A percentile compares a stretch with the other conserved stretches of the same genome.
phyloP scores from a whole-genome alignment of 2,113 vertebrate genomes.

The Ameiurus melas region DNA sequence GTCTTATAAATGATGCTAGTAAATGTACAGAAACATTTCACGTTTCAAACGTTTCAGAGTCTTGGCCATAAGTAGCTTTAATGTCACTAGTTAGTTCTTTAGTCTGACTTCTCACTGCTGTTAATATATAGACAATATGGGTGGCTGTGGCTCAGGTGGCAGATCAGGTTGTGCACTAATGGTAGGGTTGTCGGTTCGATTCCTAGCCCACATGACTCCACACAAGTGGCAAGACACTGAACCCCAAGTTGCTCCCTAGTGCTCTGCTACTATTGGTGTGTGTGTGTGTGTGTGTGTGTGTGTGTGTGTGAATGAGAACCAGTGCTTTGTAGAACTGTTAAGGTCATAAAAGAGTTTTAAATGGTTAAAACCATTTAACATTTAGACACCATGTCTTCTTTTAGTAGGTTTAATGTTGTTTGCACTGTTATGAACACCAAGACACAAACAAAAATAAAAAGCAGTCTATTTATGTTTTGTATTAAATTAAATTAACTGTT shows the following conservation, averaged over 20 bases:
- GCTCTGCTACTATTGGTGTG: too few species aligned
- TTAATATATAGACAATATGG: background rate
- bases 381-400: background rate
- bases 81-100: slow-evolving; percentile 12
- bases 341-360: too few species aligned
- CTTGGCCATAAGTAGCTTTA: slow-evolving; percentile 10
- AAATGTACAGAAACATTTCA: background rate
- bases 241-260: too few species aligned
- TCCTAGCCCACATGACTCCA: too few species aligned
- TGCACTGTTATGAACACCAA: background rate
- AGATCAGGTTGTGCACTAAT: too few species aligned
- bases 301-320: too few species aligned
- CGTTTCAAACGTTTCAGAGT: background rate
- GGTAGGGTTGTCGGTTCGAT: too few species aligned
- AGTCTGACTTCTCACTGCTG: slow-evolving; percentile 27
- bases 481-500: background rate
- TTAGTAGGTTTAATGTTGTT: background rate
- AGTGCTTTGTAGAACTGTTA: too few species aligned
- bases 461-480: background rate
- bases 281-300: too few species aligned
- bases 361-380: background rate
- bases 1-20: background rate
- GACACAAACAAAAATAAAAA: background rate
- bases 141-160: too few species aligned
- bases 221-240: too few species aligned